Evolutionary conservation across 2,888 invertebrate species (phyloP), one percentile per base, ranked within the genome.

Genomic region (Pogonocherus hispidulus): DNA sequence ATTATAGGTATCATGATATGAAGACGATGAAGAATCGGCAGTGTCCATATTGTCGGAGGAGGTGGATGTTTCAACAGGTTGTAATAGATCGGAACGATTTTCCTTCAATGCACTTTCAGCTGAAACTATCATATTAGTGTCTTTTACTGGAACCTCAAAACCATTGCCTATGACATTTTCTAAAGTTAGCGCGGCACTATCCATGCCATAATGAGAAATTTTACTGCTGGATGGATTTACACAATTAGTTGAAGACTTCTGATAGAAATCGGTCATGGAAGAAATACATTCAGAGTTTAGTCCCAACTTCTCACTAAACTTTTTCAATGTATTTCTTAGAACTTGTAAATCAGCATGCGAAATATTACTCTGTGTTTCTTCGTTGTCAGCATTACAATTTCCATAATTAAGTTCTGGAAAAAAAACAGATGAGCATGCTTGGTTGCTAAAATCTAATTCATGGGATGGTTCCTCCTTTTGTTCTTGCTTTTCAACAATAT

Each of bases 131-230:
- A 22, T 9, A n/a, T 54, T 54, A 14, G 27, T 47, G 27, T 71
- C 71, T 62, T 67, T 69, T 19, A 67, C 69, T 4, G 71, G 69
- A 23, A 65, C 20, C 35, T 69, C 66, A 35, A 67, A 62, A 1
- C 18, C 44, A 35, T 49, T 49, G 14, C 11, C 11, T 1, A 16
- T 0, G 6, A n/a, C 44, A 16, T 27, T 9, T 18, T 35, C n/a
- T 18, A 35, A 9, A 59, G 4, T 32, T 18, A 27, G 2, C 14
- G 8, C n/a, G 3, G 4, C 20, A 22, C 22, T 20, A 9, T 27
- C 23, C 3, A 23, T 27, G 14, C 23, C 1, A 23, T n/a, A 14
- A n/a, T 23, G 22, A 2, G n/a, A 4, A 11, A 8, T 41, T 14
- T 44, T 14, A 18, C 27, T 57, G 44, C 3, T 23, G 46, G 57